A percentile compares a stretch with the other conserved stretches of the same genome.
Evolutionary conservation across 2,888 invertebrate species (phyloP).

Genomic region (Drosophila austrosaltans): DNA sequence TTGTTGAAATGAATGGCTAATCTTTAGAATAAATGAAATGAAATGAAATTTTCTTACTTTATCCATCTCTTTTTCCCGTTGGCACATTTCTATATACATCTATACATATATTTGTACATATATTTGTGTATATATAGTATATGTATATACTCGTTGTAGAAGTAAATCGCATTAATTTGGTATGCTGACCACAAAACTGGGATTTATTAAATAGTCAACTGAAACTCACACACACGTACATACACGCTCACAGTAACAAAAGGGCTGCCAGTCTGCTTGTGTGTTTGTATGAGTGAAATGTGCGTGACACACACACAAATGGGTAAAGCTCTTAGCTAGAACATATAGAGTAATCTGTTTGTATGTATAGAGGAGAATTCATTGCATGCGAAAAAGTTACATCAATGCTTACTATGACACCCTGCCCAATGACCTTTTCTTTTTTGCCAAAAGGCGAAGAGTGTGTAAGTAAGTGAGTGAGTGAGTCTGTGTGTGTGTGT

Average conservation of each 20-base stretch:
- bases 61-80: conserved; percentile 15
- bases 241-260: conserved; percentile 29
- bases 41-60: conserved; percentile 52
- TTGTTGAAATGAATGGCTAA: conserved; percentile 74
- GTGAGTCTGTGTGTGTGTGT: background rate
- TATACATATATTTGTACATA: background rate
- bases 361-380: conserved; percentile 24
- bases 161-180: conserved; percentile 80
- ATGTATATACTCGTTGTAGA: background rate
- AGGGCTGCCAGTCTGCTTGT: background rate
- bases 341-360: conserved; percentile 17
- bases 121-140: too few relatives aligned
- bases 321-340: conserved; percentile 32
- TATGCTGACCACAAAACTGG: conserved; percentile 80
- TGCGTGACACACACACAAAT: conserved; percentile 69
- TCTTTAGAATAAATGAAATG: conserved; percentile 77
- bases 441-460: conserved; percentile 1
- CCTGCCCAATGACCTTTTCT: conserved; percentile 37
- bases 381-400: conserved; percentile 53
- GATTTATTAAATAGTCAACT: conserved; percentile 59
- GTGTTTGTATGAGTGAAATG: background rate
- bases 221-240: conserved; percentile 18
- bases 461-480: conserved; percentile 17
- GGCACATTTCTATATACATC: conserved; percentile 22
- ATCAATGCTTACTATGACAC: conserved; percentile 30